Evolutionary conservation across 2,888 invertebrate species (phyloP).

Genomic region (Eupeodes latifasciatus): DNA sequence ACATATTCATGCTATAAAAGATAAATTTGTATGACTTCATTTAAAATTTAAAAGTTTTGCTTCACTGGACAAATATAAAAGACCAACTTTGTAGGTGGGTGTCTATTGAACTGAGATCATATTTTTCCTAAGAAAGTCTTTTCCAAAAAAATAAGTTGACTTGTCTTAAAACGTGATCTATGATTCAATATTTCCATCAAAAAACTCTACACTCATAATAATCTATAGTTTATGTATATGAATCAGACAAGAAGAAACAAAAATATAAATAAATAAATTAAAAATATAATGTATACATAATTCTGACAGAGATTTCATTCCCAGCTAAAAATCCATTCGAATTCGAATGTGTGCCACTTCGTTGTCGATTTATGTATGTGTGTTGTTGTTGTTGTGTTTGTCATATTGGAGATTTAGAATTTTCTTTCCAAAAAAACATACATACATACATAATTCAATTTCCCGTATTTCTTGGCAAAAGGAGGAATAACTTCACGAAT

Average conservation of each 20-base stretch:
- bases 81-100: neutral
- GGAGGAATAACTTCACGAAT: conserved; percentile 30
- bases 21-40: neutral
- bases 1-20: conserved; percentile 31
- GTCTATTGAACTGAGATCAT: neutral
- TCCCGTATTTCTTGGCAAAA: conserved; percentile 7
- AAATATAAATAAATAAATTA: conserved; percentile 23
- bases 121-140: neutral
- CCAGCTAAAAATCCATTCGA: conserved; percentile 23
- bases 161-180: conserved; percentile 7
- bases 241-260: conserved; percentile 15
- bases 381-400: neutral
- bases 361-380: neutral
- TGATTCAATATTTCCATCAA: conserved; percentile 2
- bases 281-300: too few species aligned
- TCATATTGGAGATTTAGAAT: neutral
- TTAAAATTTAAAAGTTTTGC: neutral
- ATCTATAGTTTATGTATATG: neutral
- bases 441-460: neutral
- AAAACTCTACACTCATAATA: neutral
- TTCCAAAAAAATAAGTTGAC: neutral
- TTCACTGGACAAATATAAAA: neutral
- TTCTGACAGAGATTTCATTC: conserved; percentile 23
- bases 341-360: conserved; percentile 47
- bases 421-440: conserved; percentile 31